A percentile compares a stretch with the other conserved stretches of the same genome.
Conservation (phyloP, 2,797 vertebrate genomes). For the Tinamus major region DNA sequence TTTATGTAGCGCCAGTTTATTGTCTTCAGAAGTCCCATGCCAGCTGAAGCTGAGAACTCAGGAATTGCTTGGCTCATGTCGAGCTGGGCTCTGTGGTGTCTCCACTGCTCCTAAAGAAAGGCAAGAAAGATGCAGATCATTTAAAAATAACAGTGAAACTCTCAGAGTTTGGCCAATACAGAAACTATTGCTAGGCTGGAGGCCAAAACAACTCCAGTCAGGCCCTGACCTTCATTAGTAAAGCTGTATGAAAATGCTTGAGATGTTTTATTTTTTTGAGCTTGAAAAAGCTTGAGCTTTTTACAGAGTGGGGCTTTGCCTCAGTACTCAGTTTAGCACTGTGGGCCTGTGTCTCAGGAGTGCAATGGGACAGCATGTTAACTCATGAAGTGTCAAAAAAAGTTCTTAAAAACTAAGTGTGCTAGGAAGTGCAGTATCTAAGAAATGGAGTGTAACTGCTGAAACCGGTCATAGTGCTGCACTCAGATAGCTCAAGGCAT, state of each 20-base stretch:
- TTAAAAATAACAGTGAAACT: neutral
- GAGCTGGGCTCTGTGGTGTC: neutral
- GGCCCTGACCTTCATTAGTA: conserved; percentile 56
- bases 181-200: conserved; percentile 64
- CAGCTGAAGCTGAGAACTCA: neutral
- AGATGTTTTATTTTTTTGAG: neutral
- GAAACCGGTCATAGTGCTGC: neutral
- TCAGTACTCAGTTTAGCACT: neutral
- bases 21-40: neutral
- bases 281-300: conserved; percentile 6
- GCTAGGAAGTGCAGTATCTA: neutral
- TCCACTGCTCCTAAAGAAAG: neutral
- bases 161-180: conserved; percentile 32
- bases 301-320: neutral
- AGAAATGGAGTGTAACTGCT: neutral
- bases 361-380: neutral
- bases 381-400: neutral
- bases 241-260: conserved; percentile 34
- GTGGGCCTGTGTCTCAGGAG: conserved; percentile 29
- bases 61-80: neutral
- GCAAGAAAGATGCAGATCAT: conserved; percentile 25
- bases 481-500: neutral
- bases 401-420: neutral
- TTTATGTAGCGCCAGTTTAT: neutral
- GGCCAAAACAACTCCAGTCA: conserved; percentile 60